These are phyloP conservation scores for Oconnorella tubifera DNA, from an alignment of 2,888 invertebrate genomes.

Conservation along the genomic window DNA sequence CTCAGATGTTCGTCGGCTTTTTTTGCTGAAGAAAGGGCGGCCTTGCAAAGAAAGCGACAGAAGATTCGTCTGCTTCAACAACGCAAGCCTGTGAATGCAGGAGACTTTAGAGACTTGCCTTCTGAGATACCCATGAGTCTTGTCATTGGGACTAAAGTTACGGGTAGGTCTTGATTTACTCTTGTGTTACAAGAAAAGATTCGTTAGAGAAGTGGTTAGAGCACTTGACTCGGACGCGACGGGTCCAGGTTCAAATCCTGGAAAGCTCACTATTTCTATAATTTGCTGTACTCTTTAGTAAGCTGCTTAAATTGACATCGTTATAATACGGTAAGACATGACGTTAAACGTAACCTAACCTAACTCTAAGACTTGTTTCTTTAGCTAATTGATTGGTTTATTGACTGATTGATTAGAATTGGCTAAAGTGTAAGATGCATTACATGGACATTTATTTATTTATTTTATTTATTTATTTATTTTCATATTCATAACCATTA, in stretches of 20 bases:
- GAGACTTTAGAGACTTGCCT: conserved; percentile 78
- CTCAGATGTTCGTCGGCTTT: conserved; percentile 67
- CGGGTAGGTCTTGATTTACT: conserved; percentile 44
- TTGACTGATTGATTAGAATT: not conserved
- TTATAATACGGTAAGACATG: no score
- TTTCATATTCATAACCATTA: no score
- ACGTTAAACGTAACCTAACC: no score
- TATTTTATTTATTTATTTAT: not conserved
- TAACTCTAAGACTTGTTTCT: not conserved
- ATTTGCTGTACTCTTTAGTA: no score
- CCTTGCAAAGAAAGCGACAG: conserved; percentile 82
- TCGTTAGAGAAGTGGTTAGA: no score
- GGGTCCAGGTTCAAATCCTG: no score
- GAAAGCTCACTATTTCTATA: no score
- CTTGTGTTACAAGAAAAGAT: no score
- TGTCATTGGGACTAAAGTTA: conserved; percentile 86
- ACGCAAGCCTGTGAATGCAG: conserved; percentile 68
- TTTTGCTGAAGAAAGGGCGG: conserved; percentile 88
- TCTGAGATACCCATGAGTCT: conserved; percentile 89
- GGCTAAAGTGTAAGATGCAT: not conserved
- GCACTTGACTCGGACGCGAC: no score
- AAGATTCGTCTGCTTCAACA: conserved; percentile 90
- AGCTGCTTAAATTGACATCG: no score
- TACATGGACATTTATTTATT: not conserved
- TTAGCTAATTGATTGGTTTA: not conserved